A percentile compares a stretch with the other conserved stretches of the same genome.
Evolutionary conservation across 2,113 vertebrate species (phyloP).

Genomic region (Coptodon rendalli): DNA sequence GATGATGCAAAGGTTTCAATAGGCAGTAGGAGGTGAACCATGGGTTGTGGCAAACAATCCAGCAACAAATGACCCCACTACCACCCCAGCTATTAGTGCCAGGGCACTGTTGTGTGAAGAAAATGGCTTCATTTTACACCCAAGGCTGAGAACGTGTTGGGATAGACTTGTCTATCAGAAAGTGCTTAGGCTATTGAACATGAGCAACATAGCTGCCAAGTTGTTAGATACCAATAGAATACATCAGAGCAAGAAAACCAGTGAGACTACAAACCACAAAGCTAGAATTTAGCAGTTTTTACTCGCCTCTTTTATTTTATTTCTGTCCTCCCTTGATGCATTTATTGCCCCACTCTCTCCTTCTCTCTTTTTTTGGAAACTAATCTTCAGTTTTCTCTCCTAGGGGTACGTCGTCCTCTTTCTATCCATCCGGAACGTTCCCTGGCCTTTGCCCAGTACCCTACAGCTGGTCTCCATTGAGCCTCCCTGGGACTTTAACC

Average conservation of each 20-base stretch:
- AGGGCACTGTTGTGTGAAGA: not conserved
- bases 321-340: not conserved
- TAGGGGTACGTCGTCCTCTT: constrained; percentile 31
- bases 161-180: not conserved
- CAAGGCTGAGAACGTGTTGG: not conserved
- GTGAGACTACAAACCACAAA: not conserved
- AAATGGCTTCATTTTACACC: not conserved
- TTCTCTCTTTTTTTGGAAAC: not conserved
- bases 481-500: constrained; percentile 26
- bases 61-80: not conserved
- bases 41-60: not conserved
- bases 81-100: not conserved
- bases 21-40: not conserved
- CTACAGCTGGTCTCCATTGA: constrained; percentile 65
- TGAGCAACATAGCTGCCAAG: not conserved
- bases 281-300: not conserved
- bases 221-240: not conserved
- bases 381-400: constrained; percentile 14
- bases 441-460: constrained; percentile 51
- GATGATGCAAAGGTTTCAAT: not conserved
- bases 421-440: constrained; percentile 48
- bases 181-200: not conserved
- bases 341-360: not conserved
- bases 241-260: not conserved
- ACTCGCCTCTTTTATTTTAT: not conserved